Evolutionary conservation across 2,797 vertebrate species (phyloP), one percentile per base, ranked within the genome.

Genomic region (Tangara arthus): DNA sequence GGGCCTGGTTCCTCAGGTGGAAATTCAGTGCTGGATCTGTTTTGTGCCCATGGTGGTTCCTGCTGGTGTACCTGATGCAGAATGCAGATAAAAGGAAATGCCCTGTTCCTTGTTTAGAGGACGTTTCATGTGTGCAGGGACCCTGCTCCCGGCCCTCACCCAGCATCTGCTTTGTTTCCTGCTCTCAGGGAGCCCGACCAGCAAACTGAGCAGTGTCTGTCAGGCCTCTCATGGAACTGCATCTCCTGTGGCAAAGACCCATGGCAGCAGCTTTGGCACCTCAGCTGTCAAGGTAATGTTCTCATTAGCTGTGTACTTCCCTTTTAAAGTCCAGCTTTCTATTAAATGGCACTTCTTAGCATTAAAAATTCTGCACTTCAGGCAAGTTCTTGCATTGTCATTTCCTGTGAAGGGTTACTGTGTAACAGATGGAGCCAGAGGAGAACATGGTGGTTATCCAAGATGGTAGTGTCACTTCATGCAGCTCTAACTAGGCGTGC

Each of bases 171-270:
- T 91, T 96, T 96, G 10, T 95, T 90, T 97, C 84, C 73, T 21
- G 11, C 76, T 76, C 30, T 1, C 80, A 99, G 99, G 99, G 96
- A 99, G 99, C 96, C 98, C 99, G 15, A 98, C 98, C 32, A 97
- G 98, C 96, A 99, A 99, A 96, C 98, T 98, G 91, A 97, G 98
- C 66, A 92, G 75, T 53, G 94, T 97, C 63, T 97, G 98, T 79
- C 99, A 98, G 93, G 86, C 95, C 65, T 96, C 97, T 76, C 98
- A 99, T 14, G 98, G 98, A 70, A 94, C 99, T 59, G 98, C 97
- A 61, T 99, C 99, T 79, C 99, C 99, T 26, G 97, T 99, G 46
- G 98, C 99, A 68, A 99, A 99, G 98, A 98, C 99, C 95, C 99
- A 99, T 66, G 98, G 98, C 30, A 98, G 98, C 96, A 98, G 98